These are phyloP conservation scores for Colaptes auratus DNA, from an alignment of 2,113 vertebrate species.

Conservation along the genomic window DNA sequence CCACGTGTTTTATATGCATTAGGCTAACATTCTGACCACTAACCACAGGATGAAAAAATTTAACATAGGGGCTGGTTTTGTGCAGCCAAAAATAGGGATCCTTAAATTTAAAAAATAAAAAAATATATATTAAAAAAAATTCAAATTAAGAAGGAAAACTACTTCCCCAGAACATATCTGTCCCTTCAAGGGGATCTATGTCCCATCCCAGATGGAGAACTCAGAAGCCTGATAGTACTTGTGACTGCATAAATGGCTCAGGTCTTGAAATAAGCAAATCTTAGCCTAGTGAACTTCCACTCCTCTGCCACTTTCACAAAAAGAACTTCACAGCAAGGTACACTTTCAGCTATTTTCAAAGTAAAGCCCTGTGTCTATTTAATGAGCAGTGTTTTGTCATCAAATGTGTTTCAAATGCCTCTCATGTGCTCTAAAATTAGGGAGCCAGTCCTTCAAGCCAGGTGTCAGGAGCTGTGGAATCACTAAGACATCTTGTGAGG, in stretches of 20 bases:
- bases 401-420: neutral
- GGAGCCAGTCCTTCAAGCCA: neutral
- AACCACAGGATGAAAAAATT: slow-evolving; percentile 24
- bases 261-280: neutral
- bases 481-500: neutral
- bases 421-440: neutral
- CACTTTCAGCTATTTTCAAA: neutral
- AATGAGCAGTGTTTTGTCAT: neutral
- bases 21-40: slow-evolving; percentile 51
- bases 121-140: too few species aligned
- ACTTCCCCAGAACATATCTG: neutral
- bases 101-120: neutral
- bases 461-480: neutral
- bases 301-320: neutral
- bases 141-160: neutral
- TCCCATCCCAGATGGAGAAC: neutral
- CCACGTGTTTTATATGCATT: slow-evolving; percentile 42
- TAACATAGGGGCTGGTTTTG: neutral
- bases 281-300: neutral
- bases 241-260: neutral
- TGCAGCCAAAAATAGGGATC: neutral
- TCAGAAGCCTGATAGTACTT: neutral
- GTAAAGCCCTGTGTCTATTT: neutral
- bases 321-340: neutral
- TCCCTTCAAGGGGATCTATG: neutral